Percentiles rank a stretch among this genome's conserved stretches.
Conservation (phyloP, 2,113 vertebrate genomes). For the Urocynchramus pylzowi region DNA sequence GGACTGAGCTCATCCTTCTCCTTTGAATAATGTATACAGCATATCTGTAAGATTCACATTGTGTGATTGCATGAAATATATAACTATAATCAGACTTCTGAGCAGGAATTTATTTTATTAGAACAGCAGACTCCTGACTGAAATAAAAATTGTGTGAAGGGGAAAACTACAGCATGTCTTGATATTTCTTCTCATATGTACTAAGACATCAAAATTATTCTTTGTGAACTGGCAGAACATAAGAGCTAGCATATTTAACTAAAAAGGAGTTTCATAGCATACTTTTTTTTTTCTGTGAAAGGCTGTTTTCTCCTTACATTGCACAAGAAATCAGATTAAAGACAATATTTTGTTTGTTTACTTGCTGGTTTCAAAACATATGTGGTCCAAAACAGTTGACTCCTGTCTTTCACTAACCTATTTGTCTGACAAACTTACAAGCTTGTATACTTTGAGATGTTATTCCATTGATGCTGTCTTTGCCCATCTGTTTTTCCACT, state of each 20-base stretch:
- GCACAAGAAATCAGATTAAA: neutral
- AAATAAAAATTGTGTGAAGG: conserved; percentile 10
- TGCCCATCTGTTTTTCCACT: conserved; percentile 58
- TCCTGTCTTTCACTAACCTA: conserved; percentile 18
- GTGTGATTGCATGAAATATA: neutral
- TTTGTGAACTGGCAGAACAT: neutral
- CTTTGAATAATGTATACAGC: neutral
- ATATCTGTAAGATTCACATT: conserved; percentile 10
- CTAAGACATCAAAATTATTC: neutral
- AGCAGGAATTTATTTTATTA: conserved; percentile 32
- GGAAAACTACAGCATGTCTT: neutral
- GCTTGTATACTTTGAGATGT: neutral
- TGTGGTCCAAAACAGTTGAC: neutral
- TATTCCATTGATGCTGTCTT: conserved; percentile 33
- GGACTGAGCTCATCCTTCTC: neutral
- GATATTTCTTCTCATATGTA: neutral
- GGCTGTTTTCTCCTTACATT: neutral
- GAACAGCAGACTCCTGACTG: conserved; percentile 2
- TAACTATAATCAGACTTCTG: conserved; percentile 16
- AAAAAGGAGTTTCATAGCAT: neutral
- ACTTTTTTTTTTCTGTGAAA: neutral
- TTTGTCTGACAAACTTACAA: conserved; percentile 6
- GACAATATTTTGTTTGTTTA: neutral
- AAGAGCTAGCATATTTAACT: neutral
- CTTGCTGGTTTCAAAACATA: conserved; percentile 22